A percentile compares a stretch with the other conserved stretches of the same genome.
phyloP scores from a whole-genome alignment of 2,113 vertebrate genomes.

The Puffinus mauretanicus region DNA sequence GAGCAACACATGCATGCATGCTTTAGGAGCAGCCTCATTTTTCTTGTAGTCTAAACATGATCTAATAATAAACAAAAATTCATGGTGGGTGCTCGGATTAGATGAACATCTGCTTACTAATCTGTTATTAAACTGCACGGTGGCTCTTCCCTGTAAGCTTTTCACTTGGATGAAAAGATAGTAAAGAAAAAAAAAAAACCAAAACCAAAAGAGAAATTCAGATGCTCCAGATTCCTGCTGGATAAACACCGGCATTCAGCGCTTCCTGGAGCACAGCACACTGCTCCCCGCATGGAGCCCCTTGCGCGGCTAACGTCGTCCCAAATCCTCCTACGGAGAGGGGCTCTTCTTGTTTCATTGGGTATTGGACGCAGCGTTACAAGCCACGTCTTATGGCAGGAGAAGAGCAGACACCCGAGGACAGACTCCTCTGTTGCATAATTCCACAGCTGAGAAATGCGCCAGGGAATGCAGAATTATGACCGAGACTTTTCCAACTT shows the following conservation, averaged over 20 bases:
- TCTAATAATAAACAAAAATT: slow-evolving; percentile 11
- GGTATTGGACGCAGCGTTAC: not conserved
- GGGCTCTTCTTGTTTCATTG: not conserved
- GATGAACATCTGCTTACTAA: slow-evolving; percentile 33
- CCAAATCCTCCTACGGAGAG: not conserved
- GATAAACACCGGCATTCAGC: not conserved
- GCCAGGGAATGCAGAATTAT: not conserved
- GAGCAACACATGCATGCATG: not conserved
- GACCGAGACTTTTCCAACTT: not conserved
- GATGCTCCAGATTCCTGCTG: not conserved
- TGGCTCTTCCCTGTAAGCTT: not conserved
- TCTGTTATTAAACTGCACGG: not conserved
- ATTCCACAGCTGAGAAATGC: not conserved
- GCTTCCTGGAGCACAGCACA: not conserved
- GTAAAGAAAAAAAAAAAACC: not conserved
- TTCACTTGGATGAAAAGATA: not conserved
- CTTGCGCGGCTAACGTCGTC: rapidly evolving
- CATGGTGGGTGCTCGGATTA: not conserved
- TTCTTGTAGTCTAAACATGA: not conserved
- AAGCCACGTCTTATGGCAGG: not conserved
- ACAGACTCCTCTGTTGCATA: not conserved
- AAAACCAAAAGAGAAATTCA: not conserved
- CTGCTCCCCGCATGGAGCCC: not conserved
- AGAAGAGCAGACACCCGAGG: not conserved
- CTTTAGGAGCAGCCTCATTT: not conserved